These are phyloP conservation scores for Oligia latruncula DNA, from an alignment of 2,888 invertebrate genomes.

Conservation along the genomic window DNA sequence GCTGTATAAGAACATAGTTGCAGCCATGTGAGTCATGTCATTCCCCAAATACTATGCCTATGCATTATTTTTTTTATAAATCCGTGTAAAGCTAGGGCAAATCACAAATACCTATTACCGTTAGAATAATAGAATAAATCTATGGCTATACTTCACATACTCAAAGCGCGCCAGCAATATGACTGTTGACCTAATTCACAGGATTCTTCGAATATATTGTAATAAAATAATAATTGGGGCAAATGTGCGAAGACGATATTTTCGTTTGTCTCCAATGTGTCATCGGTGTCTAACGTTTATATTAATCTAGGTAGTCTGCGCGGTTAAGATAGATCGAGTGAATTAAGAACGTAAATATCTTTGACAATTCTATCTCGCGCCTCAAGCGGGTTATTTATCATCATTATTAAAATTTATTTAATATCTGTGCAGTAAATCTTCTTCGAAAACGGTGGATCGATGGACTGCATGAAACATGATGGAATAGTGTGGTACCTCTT, in stretches of 20 bases:
- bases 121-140: neutral
- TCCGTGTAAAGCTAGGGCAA: neutral
- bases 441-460: neutral
- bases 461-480: neutral
- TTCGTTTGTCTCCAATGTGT: slow-evolving; percentile 22
- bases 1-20: neutral
- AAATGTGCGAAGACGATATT: slow-evolving; percentile 18
- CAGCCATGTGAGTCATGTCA: neutral
- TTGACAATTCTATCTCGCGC: neutral
- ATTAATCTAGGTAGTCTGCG: neutral
- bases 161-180: neutral
- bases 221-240: slow-evolving; percentile 21
- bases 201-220: slow-evolving; percentile 28
- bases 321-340: neutral
- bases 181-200: slow-evolving; percentile 13
- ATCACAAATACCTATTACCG: neutral
- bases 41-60: neutral
- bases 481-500: too few species aligned
- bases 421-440: neutral
- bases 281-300: slow-evolving; percentile 8
- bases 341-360: neutral
- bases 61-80: neutral
- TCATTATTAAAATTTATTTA: neutral
- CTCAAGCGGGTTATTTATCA: neutral
- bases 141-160: neutral